phyloP scores from a whole-genome alignment of 2,113 vertebrate genomes.

The Heterotis niloticus region DNA sequence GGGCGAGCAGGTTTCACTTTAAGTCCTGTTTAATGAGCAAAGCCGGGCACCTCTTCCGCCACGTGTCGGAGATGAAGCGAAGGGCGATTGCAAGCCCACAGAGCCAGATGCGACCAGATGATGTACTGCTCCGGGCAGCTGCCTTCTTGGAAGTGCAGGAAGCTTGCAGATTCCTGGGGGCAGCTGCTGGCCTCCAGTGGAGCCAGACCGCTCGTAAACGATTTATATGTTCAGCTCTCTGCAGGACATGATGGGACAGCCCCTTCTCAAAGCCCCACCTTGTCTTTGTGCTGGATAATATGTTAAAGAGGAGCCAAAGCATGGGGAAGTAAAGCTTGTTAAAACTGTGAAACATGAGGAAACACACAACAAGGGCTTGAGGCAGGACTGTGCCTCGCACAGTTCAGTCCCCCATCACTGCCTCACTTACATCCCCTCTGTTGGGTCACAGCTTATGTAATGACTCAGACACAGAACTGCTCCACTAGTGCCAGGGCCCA shows the following conservation, averaged over 20 bases:
- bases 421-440: too few species aligned
- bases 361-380: background rate
- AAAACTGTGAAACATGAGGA: background rate
- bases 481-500: background rate
- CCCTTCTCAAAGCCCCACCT: background rate
- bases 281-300: background rate
- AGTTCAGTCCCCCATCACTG: too few species aligned
- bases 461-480: background rate
- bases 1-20: background rate
- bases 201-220: slow-evolving; percentile 45
- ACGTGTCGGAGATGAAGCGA: slow-evolving; percentile 25
- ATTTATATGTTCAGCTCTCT: slow-evolving; percentile 39
- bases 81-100: background rate
- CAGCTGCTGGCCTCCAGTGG: slow-evolving; percentile 44
- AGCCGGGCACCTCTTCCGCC: slow-evolving; percentile 11
- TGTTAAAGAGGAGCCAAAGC: background rate
- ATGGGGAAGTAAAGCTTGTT: background rate
- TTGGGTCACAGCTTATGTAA: background rate
- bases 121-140: slow-evolving; percentile 52
- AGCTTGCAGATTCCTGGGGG: slow-evolving; percentile 40
- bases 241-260: slow-evolving; percentile 35
- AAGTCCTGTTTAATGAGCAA: background rate
- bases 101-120: slow-evolving; percentile 31
- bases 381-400: too few species aligned
- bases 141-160: slow-evolving; percentile 32